These are phyloP conservation scores for Conomelus anceps DNA, from an alignment of 2,888 invertebrate species.

Conservation along the genomic window DNA sequence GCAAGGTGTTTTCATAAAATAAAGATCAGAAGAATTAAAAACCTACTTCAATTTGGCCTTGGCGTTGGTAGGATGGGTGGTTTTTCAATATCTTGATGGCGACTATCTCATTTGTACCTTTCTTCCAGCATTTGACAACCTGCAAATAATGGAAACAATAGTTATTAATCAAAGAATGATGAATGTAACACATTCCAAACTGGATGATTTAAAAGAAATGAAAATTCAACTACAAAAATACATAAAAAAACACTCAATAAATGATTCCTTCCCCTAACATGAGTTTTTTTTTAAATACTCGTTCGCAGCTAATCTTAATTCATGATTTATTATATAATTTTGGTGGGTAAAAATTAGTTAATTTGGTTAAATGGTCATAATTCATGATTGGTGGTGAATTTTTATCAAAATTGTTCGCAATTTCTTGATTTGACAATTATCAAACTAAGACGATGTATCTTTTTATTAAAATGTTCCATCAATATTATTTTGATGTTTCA, in stretches of 20 bases:
- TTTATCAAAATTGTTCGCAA: no score
- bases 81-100: slow-evolving; percentile 99
- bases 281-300: no score
- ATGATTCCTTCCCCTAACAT: no score
- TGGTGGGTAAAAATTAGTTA: no score
- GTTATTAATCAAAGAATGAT: neutral
- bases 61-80: slow-evolving; percentile 99
- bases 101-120: slow-evolving; percentile 99
- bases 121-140: slow-evolving; percentile 99
- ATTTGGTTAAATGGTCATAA: no score
- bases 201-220: neutral
- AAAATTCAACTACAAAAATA: neutral
- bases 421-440: no score
- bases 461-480: no score
- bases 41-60: slow-evolving; percentile 97
- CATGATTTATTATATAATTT: no score
- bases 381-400: no score
- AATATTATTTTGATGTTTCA: no score
- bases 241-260: neutral
- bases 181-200: neutral
- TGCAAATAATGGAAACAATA: slow-evolving; percentile 43
- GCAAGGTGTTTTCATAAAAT: neutral
- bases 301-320: no score
- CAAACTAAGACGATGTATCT: no score
- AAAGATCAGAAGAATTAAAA: neutral